Conservation (phyloP, 2,113 vertebrate genomes). For the Nettapus auritus region DNA sequence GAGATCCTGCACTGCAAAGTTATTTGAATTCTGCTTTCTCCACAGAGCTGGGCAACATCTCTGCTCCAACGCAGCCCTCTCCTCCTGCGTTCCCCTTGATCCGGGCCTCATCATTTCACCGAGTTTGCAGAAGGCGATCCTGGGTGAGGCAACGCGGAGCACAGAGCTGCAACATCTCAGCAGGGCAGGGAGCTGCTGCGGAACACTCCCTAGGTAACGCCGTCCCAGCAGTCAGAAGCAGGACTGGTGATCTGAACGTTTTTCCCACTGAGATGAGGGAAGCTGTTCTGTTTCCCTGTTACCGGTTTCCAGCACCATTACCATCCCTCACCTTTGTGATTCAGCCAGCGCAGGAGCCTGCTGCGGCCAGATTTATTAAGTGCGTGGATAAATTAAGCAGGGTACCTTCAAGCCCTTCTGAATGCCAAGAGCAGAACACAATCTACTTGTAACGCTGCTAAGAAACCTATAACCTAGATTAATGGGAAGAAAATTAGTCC, state of each 20-base stretch:
- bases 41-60: neutral
- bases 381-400: neutral
- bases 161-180: neutral
- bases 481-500: neutral
- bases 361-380: neutral
- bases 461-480: neutral
- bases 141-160: neutral
- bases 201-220: neutral
- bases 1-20: neutral
- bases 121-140: neutral
- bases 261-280: neutral
- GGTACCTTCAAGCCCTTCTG: neutral
- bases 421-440: neutral
- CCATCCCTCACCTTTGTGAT: neutral
- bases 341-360: neutral
- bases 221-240: neutral
- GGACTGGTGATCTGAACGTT: neutral
- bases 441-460: neutral
- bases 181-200: accelerated
- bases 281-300: neutral
- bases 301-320: neutral
- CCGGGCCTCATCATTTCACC: neutral
- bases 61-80: neutral
- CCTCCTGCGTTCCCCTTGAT: neutral
- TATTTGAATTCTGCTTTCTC: neutral